Conservation (phyloP, 2,797 vertebrate species). For the Sebastiscus albofasciatus region DNA sequence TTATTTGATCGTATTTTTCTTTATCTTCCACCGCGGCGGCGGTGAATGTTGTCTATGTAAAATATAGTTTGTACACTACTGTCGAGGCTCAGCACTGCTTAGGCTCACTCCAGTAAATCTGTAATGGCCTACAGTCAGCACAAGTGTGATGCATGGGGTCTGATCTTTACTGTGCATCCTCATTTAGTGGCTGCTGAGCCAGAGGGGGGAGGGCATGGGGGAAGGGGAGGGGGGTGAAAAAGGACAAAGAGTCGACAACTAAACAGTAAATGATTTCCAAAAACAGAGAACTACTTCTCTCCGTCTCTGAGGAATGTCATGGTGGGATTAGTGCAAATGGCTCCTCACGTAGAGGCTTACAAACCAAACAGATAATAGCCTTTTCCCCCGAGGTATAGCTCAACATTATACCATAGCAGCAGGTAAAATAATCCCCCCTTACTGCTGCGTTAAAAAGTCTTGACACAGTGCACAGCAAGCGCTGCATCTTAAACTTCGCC, state of each 20-base stretch:
- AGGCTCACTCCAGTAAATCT: conserved; percentile 34
- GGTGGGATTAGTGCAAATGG: conserved; percentile 19
- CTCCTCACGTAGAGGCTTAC: conserved; percentile 27
- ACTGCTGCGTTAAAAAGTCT: conserved; percentile 24
- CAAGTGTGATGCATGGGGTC: conserved; percentile 25
- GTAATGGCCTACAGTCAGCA: conserved; percentile 38
- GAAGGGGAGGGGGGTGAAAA: background rate
- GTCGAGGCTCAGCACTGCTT: conserved; percentile 19
- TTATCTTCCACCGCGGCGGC: background rate
- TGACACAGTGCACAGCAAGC: conserved; percentile 18
- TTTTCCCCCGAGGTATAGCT: background rate
- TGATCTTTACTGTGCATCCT: conserved; percentile 34
- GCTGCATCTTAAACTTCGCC: conserved; percentile 21
- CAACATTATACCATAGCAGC: conserved; percentile 12
- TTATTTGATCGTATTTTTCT: background rate
- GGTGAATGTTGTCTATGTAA: conserved; percentile 6
- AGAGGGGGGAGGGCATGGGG: background rate
- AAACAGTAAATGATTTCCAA: conserved; percentile 18
- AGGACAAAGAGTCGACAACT: conserved; percentile 4
- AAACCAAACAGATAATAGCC: conserved; percentile 18
- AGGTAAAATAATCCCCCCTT: conserved; percentile 49
- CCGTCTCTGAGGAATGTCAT: background rate
- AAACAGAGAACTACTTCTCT: background rate
- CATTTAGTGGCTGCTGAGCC: conserved; percentile 35
- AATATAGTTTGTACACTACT: conserved; percentile 13